A percentile compares a stretch with the other conserved stretches of the same genome.
These are phyloP conservation scores for Drosophila yakuba DNA, from an alignment of 1,140 invertebrate genomes.

Conservation along the genomic window DNA sequence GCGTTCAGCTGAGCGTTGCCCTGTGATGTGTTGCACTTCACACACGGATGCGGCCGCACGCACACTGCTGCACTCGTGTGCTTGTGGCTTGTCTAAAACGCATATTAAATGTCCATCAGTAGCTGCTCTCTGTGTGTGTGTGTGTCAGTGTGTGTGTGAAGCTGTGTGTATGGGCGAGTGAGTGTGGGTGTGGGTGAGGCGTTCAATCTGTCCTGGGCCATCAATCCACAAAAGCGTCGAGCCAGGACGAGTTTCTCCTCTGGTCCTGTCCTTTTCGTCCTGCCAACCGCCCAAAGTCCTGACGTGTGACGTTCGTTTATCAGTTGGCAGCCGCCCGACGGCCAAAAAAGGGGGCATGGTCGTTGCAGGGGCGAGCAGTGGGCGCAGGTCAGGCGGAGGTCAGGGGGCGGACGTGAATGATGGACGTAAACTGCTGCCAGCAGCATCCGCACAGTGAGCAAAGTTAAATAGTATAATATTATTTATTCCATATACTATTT, in stretches of 20 bases:
- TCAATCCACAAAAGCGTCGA: constrained; percentile 77
- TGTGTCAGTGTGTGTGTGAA: not conserved
- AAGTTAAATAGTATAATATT: too few relatives aligned
- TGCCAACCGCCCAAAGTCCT: constrained; percentile 54
- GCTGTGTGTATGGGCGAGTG: not conserved
- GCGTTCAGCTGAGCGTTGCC: constrained; percentile 29
- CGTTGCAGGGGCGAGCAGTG: constrained; percentile 1
- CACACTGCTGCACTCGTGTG: constrained; percentile 9
- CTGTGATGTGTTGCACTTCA: constrained; percentile 46
- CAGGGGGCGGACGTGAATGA: constrained; percentile 42
- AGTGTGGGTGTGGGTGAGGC: constrained; percentile 36
- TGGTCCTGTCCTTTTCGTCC: constrained; percentile 21
- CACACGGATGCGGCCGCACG: constrained; percentile 31
- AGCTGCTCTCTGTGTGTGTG: constrained; percentile 2
- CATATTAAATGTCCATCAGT: constrained; percentile 78
- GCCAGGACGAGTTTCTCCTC: constrained; percentile 38
- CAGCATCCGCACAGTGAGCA: constrained; percentile 18
- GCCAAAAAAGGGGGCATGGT: constrained; percentile 11
- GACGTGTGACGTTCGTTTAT: constrained; percentile 80
- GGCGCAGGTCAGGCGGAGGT: constrained; percentile 6
- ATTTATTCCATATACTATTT: not conserved
- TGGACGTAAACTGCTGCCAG: constrained; percentile 33
- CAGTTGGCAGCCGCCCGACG: constrained; percentile 54
- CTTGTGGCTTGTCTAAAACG: constrained; percentile 68
- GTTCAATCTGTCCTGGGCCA: constrained; percentile 76